A percentile compares a stretch with the other conserved stretches of the same genome.
These are phyloP conservation scores for Xenotilapia caudafasciata DNA, from an alignment of 2,113 vertebrate genomes.

Conservation along the genomic window DNA sequence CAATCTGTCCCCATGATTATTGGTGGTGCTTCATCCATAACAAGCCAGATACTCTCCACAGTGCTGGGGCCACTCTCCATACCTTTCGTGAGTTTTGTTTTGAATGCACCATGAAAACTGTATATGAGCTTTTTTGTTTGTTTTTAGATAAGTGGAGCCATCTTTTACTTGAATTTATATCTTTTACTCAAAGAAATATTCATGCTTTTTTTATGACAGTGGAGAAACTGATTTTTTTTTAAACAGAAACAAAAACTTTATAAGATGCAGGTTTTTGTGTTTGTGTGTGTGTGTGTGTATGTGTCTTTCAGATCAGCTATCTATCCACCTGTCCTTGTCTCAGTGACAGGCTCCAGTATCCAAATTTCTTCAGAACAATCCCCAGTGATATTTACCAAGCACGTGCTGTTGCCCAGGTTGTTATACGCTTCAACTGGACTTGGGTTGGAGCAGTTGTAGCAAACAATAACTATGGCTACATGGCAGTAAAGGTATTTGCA, in stretches of 20 bases:
- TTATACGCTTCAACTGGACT: slow-evolving; percentile 63
- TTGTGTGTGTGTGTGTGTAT: neutral
- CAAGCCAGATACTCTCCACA: slow-evolving; percentile 49
- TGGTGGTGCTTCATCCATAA: slow-evolving; percentile 58
- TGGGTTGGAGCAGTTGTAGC: slow-evolving; percentile 67
- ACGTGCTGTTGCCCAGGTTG: slow-evolving; percentile 57
- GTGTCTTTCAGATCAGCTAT: slow-evolving; percentile 67
- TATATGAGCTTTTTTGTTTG: neutral
- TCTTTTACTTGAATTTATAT: neutral
- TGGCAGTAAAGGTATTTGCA: slow-evolving; percentile 48
- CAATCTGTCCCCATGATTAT: slow-evolving; percentile 53
- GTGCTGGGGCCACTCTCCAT: slow-evolving; percentile 52
- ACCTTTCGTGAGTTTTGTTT: slow-evolving; percentile 57
- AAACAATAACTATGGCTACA: slow-evolving; percentile 64
- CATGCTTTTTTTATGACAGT: neutral
- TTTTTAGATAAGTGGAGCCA: neutral
- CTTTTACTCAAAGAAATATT: neutral
- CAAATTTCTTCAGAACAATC: slow-evolving; percentile 72
- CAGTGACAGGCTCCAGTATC: slow-evolving; percentile 54
- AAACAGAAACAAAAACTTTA: neutral
- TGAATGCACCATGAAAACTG: neutral
- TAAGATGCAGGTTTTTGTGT: neutral
- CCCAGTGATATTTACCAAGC: slow-evolving; percentile 72
- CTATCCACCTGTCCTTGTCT: slow-evolving; percentile 69
- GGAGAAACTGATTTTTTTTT: neutral